Evolutionary conservation across 2,797 vertebrate genomes (phyloP), one percentile per base, ranked within the genome.

Genomic region (Balearica regulorum): DNA sequence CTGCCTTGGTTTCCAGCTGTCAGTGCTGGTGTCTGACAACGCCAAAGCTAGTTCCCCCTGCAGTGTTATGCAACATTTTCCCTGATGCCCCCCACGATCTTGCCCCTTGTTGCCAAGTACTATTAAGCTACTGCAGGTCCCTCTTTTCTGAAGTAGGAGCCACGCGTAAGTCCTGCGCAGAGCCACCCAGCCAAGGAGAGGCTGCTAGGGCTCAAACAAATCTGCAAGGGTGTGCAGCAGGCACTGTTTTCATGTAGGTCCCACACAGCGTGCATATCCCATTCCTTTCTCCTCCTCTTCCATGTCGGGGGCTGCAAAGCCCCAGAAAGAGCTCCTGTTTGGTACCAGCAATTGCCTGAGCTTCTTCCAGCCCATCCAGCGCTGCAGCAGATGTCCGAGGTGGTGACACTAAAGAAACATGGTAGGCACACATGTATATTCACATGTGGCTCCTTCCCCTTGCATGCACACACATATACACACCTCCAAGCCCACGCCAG

Each of bases 1-100:
- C 75, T 86, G 92, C 93, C 92, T 96, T 90, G 72, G 39, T 94
- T 96, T 97, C 95, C 93, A 82, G 25, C 83, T 77, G 39, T 84
- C 22, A 1, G 87, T 94, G 81, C 90, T 94, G 91, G 80, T 92
- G 93, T 88, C 84, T 39, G 33, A 96, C 89, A 93, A 49, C 41
- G 66, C 58, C 96, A 86, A 96, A 96, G 57, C 80, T 81, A 87
- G 78, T 93, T 90, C 72, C 62, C 61, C 58, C 78, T 25, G 31
- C 4, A 7, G 48, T 19, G 31, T 29, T 35, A 9, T 4, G 13
- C 46, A 61, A 16, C 8, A 1, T 24, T 77, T 68, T 87, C 62
- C 83, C 49, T 80, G 51, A 94, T 87, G 69, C 57, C 76, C 28
- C 9, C 19, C 21, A 16, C 6, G 24, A 7, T 25, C 22, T 25